Base-by-base conservation (phyloP, 1,140 invertebrate genomes). In the Listronotus oregonensis region DNA sequence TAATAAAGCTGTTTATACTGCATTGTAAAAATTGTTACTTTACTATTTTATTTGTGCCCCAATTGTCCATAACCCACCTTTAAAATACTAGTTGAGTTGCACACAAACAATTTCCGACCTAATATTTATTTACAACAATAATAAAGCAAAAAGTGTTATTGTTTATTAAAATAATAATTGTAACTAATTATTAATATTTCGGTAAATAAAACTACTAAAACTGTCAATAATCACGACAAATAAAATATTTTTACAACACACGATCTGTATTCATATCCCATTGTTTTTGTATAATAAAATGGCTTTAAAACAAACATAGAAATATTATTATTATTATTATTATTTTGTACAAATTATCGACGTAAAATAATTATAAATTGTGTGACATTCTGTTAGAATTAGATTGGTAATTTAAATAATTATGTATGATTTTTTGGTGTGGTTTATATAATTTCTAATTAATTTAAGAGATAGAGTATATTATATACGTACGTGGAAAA, bases 161-260 rank as follows among this genome's bases (percentile, higher is more conserved):
- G 43, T 46, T 46, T 46, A 14, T 46, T 46, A 46, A 46, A 46
- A 46, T 18, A 46, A 46, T 46, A 46, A 46, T 17, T 44, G 6
- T 17, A 11, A 14, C n/a, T 46, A 46, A 46, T 18, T 17, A 17
- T 7, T 46, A 46, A 37, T 37, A 37, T 37, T 37, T 37, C 43
- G 14, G 7, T 18, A 18, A 11, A 46, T 46, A 46, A 46, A 46
- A 46, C 43, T 46, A 46, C 17, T 46, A 46, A 46, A 46, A 46
- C 43, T 46, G 43, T 46, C 4, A 46, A 46, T 46, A 46, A 46
- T 46, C 43, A 46, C 43, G 43, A 9, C n/a, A 46, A 46, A 18
- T 46, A 8, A 46, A 46, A 46, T 46, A 46, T 46, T 46, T 46
- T 46, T 46, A 14, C 17, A 46, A 46, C 43, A 18, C 43, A 14